Evolutionary conservation across 1,140 invertebrate species (phyloP).

Genomic region (Schlechtendalia chinensis): DNA sequence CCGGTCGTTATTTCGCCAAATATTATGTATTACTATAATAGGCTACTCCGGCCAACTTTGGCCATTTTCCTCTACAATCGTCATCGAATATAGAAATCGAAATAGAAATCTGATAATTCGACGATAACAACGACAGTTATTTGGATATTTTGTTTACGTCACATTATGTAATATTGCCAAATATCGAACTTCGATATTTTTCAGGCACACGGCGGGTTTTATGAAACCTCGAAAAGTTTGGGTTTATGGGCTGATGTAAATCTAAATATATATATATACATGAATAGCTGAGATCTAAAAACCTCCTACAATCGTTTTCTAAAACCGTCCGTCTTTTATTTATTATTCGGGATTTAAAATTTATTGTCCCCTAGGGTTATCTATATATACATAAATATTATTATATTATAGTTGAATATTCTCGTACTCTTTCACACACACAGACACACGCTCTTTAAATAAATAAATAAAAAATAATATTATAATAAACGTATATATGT

Average conservation of each 20-base stretch:
- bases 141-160: too few relatives aligned
- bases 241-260: constrained; percentile 44
- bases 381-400: too few relatives aligned
- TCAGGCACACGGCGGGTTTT: background rate
- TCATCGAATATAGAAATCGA: too few relatives aligned
- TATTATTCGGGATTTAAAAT: constrained; percentile 43
- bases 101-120: too few relatives aligned
- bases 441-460: too few relatives aligned
- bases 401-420: constrained; percentile 18
- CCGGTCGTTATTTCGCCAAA: too few relatives aligned
- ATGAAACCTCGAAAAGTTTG: constrained; percentile 25
- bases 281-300: constrained; percentile 32
- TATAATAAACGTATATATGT: background rate
- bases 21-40: too few relatives aligned
- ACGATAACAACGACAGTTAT: too few relatives aligned
- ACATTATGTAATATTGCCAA: background rate
- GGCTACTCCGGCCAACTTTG: too few relatives aligned
- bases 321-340: constrained; percentile 34
- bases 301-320: constrained; percentile 22
- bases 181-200: constrained; percentile 9
- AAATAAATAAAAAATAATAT: too few relatives aligned
- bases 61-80: too few relatives aligned
- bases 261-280: constrained; percentile 5
- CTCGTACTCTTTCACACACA: background rate
- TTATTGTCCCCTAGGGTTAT: constrained; percentile 33